A percentile compares a stretch with the other conserved stretches of the same genome.
Conservation (phyloP, 1,140 invertebrate genomes). For the Maconellicoccus hirsutus region DNA sequence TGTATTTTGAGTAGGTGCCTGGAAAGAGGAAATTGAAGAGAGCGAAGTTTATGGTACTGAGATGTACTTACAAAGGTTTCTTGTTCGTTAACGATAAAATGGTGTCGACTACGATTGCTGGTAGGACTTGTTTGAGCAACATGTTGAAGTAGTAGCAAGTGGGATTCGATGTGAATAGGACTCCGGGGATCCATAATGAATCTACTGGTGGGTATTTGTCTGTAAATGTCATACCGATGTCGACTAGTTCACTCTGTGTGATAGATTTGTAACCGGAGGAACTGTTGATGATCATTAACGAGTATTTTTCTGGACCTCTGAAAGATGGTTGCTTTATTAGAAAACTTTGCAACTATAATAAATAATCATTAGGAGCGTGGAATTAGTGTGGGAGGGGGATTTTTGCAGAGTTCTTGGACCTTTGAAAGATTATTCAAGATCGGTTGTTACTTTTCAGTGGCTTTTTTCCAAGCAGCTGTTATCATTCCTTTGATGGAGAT, state of each 20-base stretch:
- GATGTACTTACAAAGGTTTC: conserved; percentile 43
- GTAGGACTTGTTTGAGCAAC: conserved; percentile 40
- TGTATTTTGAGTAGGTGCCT: conserved; percentile 40
- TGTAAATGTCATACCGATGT: conserved; percentile 55
- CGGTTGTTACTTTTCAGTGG: too few relatives aligned
- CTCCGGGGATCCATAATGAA: conserved; percentile 51
- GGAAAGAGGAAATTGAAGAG: not conserved
- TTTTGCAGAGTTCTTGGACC: too few relatives aligned
- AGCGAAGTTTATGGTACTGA: not conserved
- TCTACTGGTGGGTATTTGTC: conserved; percentile 58
- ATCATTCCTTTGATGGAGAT: too few relatives aligned
- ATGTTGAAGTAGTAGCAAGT: conserved; percentile 34
- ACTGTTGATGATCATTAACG: conserved; percentile 68
- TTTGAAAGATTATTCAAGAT: too few relatives aligned
- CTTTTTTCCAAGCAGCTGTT: too few relatives aligned
- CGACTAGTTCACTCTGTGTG: conserved; percentile 65
- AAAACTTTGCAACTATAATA: not conserved
- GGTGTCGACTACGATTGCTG: conserved; percentile 50
- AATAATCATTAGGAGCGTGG: not conserved
- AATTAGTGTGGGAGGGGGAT: not conserved
- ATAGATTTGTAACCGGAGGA: conserved; percentile 87
- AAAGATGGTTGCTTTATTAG: too few relatives aligned
- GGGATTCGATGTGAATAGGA: conserved; percentile 39
- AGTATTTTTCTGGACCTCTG: not conserved
- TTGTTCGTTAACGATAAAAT: conserved; percentile 45